A percentile compares a stretch with the other conserved stretches of the same genome.
Evolutionary conservation across 1,140 invertebrate genomes (phyloP).

Genomic region (Drosophila tropicalis): DNA sequence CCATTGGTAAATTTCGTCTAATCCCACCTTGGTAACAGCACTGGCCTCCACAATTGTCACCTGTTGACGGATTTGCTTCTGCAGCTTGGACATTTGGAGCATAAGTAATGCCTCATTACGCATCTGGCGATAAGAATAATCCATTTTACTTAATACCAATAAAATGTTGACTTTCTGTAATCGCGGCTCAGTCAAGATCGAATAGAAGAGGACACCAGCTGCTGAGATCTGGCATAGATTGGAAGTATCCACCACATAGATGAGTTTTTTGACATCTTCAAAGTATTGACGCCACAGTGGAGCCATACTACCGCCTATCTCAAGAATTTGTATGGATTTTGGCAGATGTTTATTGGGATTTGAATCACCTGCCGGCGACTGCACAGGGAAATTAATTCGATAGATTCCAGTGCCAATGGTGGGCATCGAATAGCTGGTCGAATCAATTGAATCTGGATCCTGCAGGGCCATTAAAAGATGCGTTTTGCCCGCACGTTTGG

Average conservation of each 20-base stretch:
- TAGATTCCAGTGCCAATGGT: conserved; percentile 91
- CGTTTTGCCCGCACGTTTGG: conserved; percentile 91
- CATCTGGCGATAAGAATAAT: conserved; percentile 92
- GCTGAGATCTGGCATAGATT: conserved; percentile 92
- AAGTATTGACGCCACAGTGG: conserved; percentile 90
- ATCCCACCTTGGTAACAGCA: conserved; percentile 88
- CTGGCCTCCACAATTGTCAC: conserved; percentile 89
- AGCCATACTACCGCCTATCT: conserved; percentile 91
- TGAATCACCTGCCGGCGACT: conserved; percentile 64
- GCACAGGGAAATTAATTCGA: conserved; percentile 85
- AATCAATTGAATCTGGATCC: conserved; percentile 87
- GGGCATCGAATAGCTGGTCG: conserved; percentile 89
- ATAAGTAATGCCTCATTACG: conserved; percentile 91
- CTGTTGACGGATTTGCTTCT: conserved; percentile 87
- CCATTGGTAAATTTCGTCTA: conserved; percentile 87
- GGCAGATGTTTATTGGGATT: conserved; percentile 75
- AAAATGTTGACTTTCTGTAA: conserved; percentile 88
- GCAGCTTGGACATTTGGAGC: conserved; percentile 88
- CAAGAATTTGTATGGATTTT: conserved; percentile 84
- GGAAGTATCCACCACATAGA: conserved; percentile 91
- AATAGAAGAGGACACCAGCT: conserved; percentile 90
- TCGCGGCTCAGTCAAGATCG: conserved; percentile 88
- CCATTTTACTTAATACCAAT: conserved; percentile 91
- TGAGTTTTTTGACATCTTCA: conserved; percentile 87
- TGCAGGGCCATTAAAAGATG: conserved; percentile 90